Conservation (phyloP, 2,888 invertebrate species). For the Embidobia sp. region DNA sequence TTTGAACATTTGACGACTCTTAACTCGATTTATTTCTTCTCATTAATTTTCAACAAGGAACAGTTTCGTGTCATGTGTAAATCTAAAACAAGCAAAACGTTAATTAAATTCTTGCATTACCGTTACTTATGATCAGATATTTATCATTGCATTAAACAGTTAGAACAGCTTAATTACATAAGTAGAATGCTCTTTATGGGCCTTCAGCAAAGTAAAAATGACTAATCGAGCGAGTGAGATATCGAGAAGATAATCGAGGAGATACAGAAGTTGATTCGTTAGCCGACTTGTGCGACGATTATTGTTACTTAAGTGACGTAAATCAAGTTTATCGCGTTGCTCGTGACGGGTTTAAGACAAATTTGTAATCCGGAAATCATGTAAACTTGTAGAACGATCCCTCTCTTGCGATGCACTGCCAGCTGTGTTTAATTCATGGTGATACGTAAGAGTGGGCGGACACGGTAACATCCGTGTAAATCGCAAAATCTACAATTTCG, state of each 20-base stretch:
- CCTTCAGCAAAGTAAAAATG: not conserved
- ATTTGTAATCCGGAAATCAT: conserved; percentile 29
- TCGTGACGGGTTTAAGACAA: conserved; percentile 10
- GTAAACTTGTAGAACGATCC: conserved; percentile 12
- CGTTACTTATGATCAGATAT: no score
- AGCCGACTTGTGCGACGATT: not conserved
- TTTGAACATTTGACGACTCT: no score
- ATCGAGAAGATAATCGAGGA: not conserved
- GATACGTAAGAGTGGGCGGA: conserved; percentile 15
- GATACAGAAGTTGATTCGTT: not conserved
- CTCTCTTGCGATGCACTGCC: not conserved
- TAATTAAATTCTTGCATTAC: no score
- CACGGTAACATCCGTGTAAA: conserved; percentile 12
- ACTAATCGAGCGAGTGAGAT: not conserved
- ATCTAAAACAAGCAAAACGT: no score
- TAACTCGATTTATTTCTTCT: no score
- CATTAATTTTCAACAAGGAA: no score
- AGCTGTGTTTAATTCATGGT: conserved; percentile 1
- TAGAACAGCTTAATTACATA: no score
- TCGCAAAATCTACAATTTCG: conserved; percentile 16
- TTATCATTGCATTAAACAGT: no score
- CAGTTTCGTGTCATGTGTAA: no score
- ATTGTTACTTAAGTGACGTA: not conserved
- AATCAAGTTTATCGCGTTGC: conserved; percentile 4
- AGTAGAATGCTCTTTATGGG: no score